Conservation (phyloP, 2,113 vertebrate species). For the Oriolus oriolus region DNA sequence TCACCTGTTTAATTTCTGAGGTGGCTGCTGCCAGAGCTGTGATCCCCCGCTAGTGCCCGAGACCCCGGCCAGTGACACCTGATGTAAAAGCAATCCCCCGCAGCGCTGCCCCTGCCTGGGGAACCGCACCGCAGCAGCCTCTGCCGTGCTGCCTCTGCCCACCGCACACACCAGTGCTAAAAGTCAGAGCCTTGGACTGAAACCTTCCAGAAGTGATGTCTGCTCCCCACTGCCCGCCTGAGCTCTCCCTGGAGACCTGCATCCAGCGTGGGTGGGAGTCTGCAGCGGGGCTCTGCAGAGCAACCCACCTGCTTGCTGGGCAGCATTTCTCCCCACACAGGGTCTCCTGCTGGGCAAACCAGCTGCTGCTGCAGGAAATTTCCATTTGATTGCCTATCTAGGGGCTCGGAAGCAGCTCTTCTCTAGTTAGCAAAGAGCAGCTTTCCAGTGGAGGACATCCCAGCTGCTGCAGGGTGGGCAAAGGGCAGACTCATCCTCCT, state of each 20-base stretch:
- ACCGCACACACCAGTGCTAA: neutral
- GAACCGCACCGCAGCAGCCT: neutral
- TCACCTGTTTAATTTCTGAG: neutral
- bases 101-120: neutral
- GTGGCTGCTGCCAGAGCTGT: neutral
- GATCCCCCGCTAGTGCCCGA: neutral
- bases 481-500: neutral
- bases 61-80: neutral
- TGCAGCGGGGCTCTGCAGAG: neutral
- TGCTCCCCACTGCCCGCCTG: neutral
- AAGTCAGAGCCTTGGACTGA: neutral
- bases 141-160: neutral
- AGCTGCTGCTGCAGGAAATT: neutral
- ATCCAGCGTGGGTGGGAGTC: fast-evolving
- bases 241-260: neutral
- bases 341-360: neutral
- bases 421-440: neutral
- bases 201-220: neutral
- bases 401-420: neutral
- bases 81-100: neutral
- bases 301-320: neutral
- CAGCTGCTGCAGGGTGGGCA: neutral
- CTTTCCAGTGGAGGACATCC: neutral
- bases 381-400: neutral
- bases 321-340: neutral